These are phyloP conservation scores for Phengaris arion DNA, from an alignment of 2,888 invertebrate genomes.

Conservation along the genomic window DNA sequence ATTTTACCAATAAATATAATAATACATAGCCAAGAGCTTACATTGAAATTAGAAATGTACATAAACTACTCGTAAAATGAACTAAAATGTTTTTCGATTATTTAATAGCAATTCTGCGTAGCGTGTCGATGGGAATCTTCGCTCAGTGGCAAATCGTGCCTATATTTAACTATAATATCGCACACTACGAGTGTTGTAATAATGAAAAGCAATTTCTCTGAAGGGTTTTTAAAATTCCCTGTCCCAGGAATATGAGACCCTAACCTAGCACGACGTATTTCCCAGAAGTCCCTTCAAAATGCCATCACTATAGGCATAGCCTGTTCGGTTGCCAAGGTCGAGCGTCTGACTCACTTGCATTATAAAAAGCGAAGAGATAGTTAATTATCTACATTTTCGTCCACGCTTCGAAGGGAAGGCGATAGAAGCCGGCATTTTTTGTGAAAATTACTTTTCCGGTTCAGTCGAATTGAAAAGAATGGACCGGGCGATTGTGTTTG, in stretches of 20 bases:
- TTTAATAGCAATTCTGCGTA: too few relatives aligned
- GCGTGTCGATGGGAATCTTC: too few relatives aligned
- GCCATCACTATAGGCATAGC: neutral
- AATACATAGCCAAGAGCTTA: too few relatives aligned
- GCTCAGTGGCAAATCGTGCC: too few relatives aligned
- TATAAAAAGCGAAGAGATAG: conserved; percentile 38
- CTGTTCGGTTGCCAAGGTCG: neutral
- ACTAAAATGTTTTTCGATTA: too few relatives aligned
- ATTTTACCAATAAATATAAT: too few relatives aligned
- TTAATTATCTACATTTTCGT: conserved; percentile 39
- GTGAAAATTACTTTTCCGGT: conserved; percentile 28
- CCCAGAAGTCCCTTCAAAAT: conserved; percentile 8
- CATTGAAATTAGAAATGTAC: too few relatives aligned
- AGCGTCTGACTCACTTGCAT: conserved; percentile 35
- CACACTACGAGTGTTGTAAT: too few relatives aligned
- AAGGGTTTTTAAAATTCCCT: too few relatives aligned
- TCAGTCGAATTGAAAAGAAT: neutral
- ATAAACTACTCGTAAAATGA: too few relatives aligned
- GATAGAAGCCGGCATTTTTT: conserved; percentile 42
- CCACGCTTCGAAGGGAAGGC: conserved; percentile 35
- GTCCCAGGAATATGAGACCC: neutral
- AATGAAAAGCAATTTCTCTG: too few relatives aligned
- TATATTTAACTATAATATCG: too few relatives aligned
- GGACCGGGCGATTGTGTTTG: neutral
- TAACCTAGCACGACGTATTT: neutral